These are phyloP conservation scores for Harpegnathos saltator DNA, from an alignment of 1,140 invertebrate genomes.

Conservation along the genomic window DNA sequence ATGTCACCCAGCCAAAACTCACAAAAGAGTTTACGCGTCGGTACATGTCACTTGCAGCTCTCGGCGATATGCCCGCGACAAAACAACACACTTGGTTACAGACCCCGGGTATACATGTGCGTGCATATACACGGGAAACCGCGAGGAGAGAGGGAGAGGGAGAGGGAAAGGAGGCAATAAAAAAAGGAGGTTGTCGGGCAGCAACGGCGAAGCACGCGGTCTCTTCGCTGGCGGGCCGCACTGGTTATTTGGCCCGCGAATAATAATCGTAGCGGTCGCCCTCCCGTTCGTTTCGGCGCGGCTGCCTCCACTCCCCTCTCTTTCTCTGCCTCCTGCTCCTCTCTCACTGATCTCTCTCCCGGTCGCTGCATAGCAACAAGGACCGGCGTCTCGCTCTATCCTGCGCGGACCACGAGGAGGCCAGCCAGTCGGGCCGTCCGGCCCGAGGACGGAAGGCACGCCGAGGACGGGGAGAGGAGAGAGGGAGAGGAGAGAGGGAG, in stretches of 20 bases:
- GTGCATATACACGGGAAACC: constrained; percentile 6
- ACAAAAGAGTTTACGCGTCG: neutral
- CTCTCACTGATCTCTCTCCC: constrained; percentile 52
- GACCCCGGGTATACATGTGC: constrained; percentile 31
- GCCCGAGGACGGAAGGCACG: constrained; percentile 65
- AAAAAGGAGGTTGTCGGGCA: constrained; percentile 55
- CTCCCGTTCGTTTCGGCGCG: constrained; percentile 61
- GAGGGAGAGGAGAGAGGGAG: constrained; percentile 45
- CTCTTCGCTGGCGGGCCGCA: constrained; percentile 65
- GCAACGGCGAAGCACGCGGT: constrained; percentile 53
- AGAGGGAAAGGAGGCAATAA: constrained; percentile 34
- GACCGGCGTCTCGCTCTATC: constrained; percentile 72
- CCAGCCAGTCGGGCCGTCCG: constrained; percentile 54
- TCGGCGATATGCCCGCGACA: constrained; percentile 8
- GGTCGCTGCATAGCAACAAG: constrained; percentile 79
- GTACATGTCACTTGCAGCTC: constrained; percentile 19
- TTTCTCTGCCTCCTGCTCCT: constrained; percentile 28
- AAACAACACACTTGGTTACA: constrained; percentile 25
- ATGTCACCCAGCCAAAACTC: neutral
- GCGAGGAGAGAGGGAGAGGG: constrained; percentile 23
- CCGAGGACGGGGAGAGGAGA: constrained; percentile 52
- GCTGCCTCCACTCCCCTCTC: constrained; percentile 27
- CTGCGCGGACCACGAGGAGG: constrained; percentile 31
- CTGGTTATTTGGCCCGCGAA: constrained; percentile 74
- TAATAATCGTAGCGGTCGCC: constrained; percentile 74